Conservation (phyloP, 2,113 vertebrate genomes). For the Oenanthe oenanthe region DNA sequence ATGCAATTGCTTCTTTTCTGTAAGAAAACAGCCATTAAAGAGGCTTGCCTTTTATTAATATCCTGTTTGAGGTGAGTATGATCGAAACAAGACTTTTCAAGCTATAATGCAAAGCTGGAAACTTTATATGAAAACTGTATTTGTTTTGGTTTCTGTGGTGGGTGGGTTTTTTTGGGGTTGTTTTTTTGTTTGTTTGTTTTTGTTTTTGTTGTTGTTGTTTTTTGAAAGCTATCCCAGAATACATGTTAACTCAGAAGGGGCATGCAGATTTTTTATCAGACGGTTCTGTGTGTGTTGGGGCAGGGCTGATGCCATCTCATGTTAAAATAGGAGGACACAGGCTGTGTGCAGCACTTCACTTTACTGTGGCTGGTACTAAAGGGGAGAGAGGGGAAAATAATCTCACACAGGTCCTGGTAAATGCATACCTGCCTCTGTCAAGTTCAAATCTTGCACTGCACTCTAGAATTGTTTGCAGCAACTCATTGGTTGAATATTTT, state of each 20-base stretch:
- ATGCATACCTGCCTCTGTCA: background rate
- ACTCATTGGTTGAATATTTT: background rate
- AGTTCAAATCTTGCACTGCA: background rate
- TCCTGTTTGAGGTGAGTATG: background rate
- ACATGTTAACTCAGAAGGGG: background rate
- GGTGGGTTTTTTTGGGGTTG: background rate
- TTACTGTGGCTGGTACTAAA: background rate
- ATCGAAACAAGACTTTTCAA: conserved; percentile 11
- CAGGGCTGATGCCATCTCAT: background rate
- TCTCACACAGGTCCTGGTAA: background rate
- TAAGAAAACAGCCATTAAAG: background rate
- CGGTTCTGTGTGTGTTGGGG: background rate
- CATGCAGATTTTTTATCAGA: background rate
- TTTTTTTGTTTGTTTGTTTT: background rate
- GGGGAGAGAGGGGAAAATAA: background rate
- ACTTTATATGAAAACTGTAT: background rate
- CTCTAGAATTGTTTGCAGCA: background rate
- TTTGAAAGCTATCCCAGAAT: background rate
- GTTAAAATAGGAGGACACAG: background rate
- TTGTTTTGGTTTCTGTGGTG: background rate
- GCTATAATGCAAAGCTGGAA: background rate
- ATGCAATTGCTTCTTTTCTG: conserved; percentile 4
- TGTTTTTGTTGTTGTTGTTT: too few species aligned
- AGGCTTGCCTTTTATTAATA: conserved; percentile 7
- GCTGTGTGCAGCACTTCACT: background rate